Base-by-base conservation (phyloP, 1,140 invertebrate genomes). In the Drosophila melanica region DNA sequence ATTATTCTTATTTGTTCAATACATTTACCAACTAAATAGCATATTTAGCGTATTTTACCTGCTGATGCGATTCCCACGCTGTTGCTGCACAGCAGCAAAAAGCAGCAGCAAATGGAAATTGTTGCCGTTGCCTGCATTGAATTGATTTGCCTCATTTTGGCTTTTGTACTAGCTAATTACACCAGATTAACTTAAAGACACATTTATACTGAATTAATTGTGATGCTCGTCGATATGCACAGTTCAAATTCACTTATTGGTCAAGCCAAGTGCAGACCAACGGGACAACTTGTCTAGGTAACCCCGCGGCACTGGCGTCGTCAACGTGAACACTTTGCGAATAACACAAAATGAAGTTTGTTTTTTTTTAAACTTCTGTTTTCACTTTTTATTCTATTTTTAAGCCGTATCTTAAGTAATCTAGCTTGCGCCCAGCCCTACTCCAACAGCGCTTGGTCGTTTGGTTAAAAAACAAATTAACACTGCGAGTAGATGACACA, bases 391-490 rank as follows among this genome's bases (percentile, higher is more conserved):
- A 9, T 55, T 33, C 42, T 57, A 47, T 27, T 33, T 50, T 16
- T 11, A 30, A 33, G 9, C 27, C 20, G 54, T 44, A 39, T 51
- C 42, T 73, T 44, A 14, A 47, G 30, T 30, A 51, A n/a, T 30
- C 3, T 35, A 54, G n/a, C 10, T 20, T 48, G 27, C 54, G 54
- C 33, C 54, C 55, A 41, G 70, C 75, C 75, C 80, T 62, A 67
- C 54, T 57, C 42, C 0, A 18, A 11, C 5, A 35, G 68, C 50
- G 62, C 37, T 44, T 33, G 37, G 41, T 57, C 65, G 79, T 84
- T 81, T 67, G 57, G 79, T 84, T 79, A 79, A 14, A 55, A 75
- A 79, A 84, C 84, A 65, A 82, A 82, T 82, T 85, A 82, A 76
- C 66, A 62, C 45, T 68, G 63, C 79, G 71, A 50, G 59, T 33